Percentiles rank a stretch among this genome's conserved stretches.
Conservation (phyloP, 2,797 vertebrate species). For the Mormyrus hasselquistii region DNA sequence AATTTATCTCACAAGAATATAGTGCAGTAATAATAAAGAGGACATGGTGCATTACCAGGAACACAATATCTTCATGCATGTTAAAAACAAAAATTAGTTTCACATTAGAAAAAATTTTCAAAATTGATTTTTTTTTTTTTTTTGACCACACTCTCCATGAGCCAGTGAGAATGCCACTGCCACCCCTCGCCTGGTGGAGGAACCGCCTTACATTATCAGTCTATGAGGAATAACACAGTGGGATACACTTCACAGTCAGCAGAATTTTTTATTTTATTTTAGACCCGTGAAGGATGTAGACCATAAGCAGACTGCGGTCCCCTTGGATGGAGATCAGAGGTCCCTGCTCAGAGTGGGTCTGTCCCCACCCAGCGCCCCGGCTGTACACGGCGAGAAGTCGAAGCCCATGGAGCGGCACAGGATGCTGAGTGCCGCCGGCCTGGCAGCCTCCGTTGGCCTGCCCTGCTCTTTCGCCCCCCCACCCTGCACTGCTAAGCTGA, state of each 20-base stretch:
- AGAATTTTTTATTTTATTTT: background rate
- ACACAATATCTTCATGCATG: background rate
- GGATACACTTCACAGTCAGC: background rate
- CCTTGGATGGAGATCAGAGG: background rate
- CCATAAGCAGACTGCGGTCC: background rate
- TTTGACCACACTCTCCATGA: background rate
- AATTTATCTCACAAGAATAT: background rate
- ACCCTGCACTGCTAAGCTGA: conserved; percentile 37
- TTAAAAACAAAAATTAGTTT: background rate
- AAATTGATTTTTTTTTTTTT: too few species aligned
- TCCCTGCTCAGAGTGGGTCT: conserved; percentile 24
- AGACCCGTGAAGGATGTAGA: background rate
- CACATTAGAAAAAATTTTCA: background rate
- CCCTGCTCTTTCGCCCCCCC: conserved; percentile 51
- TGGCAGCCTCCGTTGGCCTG: conserved; percentile 66
- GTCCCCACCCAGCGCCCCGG: conserved; percentile 28
- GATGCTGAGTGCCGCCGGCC: conserved; percentile 46
- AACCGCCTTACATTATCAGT: background rate
- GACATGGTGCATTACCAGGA: background rate
- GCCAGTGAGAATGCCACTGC: background rate
- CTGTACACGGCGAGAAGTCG: conserved; percentile 47
- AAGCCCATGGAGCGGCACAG: conserved; percentile 56
- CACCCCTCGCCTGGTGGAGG: background rate
- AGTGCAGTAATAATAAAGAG: background rate
- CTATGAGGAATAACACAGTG: background rate